phyloP scores from a whole-genome alignment of 2,113 vertebrate species.

The Hystrix brachyura region DNA sequence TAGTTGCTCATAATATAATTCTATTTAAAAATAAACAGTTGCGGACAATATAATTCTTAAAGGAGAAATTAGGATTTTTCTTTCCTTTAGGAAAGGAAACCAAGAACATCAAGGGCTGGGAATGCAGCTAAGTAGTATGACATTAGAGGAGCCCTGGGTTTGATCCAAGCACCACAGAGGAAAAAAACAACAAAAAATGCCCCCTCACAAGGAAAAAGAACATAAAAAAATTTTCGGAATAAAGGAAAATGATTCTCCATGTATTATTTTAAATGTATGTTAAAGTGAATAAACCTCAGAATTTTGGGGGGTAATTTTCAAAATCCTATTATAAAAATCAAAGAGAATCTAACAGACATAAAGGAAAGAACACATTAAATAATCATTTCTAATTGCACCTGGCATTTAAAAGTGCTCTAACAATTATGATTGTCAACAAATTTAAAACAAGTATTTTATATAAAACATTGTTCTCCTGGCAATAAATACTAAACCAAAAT shows the following conservation, averaged over 20 bases:
- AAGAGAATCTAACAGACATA: neutral
- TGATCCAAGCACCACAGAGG: neutral
- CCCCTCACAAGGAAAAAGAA: neutral
- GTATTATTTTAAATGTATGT: neutral
- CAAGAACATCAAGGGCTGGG: neutral
- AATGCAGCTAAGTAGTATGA: neutral
- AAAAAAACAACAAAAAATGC: neutral
- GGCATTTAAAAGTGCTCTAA: neutral
- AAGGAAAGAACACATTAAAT: neutral
- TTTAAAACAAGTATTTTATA: neutral
- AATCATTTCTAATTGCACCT: neutral
- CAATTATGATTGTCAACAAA: neutral
- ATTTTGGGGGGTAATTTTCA: constrained; percentile 2
- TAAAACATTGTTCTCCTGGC: neutral
- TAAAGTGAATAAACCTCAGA: neutral
- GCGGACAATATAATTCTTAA: neutral
- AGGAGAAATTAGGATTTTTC: neutral
- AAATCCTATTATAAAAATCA: constrained; percentile 19
- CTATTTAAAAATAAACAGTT: neutral
- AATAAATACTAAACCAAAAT: neutral
- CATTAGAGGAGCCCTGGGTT: neutral
- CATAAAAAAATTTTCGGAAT: neutral
- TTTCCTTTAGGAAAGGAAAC: neutral
- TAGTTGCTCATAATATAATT: neutral
- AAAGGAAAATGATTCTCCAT: neutral